These are phyloP conservation scores for Sebastes taczanowskii DNA, from an alignment of 2,797 vertebrate species.

Conservation along the genomic window DNA sequence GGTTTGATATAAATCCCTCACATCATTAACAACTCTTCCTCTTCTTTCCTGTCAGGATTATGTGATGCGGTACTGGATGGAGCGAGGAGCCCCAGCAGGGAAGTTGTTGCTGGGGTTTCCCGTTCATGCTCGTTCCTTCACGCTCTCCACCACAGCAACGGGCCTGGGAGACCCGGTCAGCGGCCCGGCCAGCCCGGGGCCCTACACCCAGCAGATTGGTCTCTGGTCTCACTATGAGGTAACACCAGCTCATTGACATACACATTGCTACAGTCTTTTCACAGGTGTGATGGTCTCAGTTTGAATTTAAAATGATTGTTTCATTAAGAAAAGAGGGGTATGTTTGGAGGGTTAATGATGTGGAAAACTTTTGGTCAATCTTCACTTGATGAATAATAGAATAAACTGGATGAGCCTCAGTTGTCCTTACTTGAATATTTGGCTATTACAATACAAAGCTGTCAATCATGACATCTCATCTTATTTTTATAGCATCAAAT, in stretches of 20 bases:
- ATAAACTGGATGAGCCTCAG: not conserved
- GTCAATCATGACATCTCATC: not conserved
- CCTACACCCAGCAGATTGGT: conserved; percentile 82
- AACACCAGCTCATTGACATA: not conserved
- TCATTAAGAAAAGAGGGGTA: not conserved
- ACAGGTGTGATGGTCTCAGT: no score
- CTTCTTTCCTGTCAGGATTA: conserved; percentile 61
- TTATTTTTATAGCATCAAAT: no score
- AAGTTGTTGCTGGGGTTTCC: conserved; percentile 83
- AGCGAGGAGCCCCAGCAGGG: conserved; percentile 66
- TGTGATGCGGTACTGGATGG: conserved; percentile 76
- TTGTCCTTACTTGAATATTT: not conserved
- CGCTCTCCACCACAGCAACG: conserved; percentile 45
- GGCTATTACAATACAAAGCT: not conserved
- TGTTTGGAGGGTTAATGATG: not conserved
- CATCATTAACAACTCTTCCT: not conserved
- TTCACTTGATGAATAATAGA: not conserved
- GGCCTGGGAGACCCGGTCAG: conserved; percentile 65
- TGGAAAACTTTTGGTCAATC: not conserved
- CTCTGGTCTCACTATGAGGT: conserved; percentile 87
- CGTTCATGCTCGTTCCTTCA: conserved; percentile 78
- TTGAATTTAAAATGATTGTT: no score
- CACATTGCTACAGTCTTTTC: no score
- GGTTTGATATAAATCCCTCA: not conserved
- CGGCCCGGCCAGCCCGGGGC: conserved; percentile 77